Evolutionary conservation across 1,140 invertebrate species (phyloP), one percentile per base, ranked within the genome.

Genomic region (Hesperophylax magnus): DNA sequence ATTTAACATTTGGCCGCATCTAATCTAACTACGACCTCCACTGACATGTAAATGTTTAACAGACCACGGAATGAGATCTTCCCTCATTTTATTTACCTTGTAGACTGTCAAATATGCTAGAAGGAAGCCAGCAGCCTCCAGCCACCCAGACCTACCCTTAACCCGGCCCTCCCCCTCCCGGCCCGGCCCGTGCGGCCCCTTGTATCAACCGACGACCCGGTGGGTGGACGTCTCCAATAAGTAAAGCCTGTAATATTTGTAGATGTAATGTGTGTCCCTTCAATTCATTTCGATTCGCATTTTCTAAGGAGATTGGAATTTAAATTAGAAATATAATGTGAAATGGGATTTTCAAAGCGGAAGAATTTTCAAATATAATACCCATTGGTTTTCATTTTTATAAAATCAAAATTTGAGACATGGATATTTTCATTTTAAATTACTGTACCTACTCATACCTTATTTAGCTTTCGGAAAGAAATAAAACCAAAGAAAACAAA

Each of bases 21-120:
- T 82, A 84, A 84, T 84, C 83, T 82, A 81, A 80, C 74, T 71
- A 78, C 82, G 79, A 80, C 80, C 82, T 74, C 82, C 65, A 67
- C 75, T 78, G 83, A 84, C 83, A 84, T 84, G 83, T 84, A 82
- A 84, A 84, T 84, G 83, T 82, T 82, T 81, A 84, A 84, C 83
- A 84, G 83, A 84, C 83, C 83, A 84, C 83, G 81, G 83, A 84
- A 84, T 84, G 83, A 84, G 83, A 84, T 84, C 83, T 82, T 84
- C 75, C 79, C 78, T 82, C 81, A 84, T 84, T 84, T 84, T 84
- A 84, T 84, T 84, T 84, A 82, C 83, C 79, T 82, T 78, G 78
- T 77, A 56, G 0, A 47, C 63, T 75, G 80, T 84, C 82, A 84
- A 84, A 84, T 77, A 79, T 76, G 75, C 20, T 71, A 15, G 34